A percentile compares a stretch with the other conserved stretches of the same genome.
phyloP scores from a whole-genome alignment of 2,888 invertebrate species.

The Lomographa bimaculata region DNA sequence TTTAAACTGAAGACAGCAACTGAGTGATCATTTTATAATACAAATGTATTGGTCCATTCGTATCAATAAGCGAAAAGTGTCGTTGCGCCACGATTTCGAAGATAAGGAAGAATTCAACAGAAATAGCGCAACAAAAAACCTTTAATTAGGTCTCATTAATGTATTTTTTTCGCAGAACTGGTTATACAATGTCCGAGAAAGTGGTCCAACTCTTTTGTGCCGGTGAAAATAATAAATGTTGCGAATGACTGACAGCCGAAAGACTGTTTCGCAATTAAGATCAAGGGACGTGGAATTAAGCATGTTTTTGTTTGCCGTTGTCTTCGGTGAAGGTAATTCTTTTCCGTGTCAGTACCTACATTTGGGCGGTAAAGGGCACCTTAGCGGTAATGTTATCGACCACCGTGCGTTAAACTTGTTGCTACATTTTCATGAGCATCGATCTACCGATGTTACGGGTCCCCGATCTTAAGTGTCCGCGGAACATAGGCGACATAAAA shows the following conservation, averaged over 20 bases:
- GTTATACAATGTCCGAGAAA: conserved; percentile 50
- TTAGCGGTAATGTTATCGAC: too few species aligned
- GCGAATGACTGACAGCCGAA: conserved; percentile 45
- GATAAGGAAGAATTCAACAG: conserved; percentile 37
- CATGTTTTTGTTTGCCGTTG: conserved; percentile 21
- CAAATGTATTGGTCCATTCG: too few species aligned
- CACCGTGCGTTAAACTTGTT: too few species aligned
- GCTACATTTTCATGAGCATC: too few species aligned
- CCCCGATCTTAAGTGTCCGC: too few species aligned
- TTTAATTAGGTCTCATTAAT: conserved; percentile 54
- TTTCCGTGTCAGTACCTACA: conserved; percentile 19
- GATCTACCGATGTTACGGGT: too few species aligned
- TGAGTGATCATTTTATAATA: too few species aligned
- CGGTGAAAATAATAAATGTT: conserved; percentile 47
- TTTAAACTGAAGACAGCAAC: too few species aligned
- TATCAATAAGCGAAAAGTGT: too few species aligned
- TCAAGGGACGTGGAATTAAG: conserved; percentile 21
- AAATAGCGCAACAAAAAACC: conserved; percentile 40
- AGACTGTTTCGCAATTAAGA: conserved; percentile 49
- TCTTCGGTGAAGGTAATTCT: conserved; percentile 13
- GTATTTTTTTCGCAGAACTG: conserved; percentile 46
- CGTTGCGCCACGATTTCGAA: conserved; percentile 23
- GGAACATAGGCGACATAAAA: too few species aligned
- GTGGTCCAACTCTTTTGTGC: conserved; percentile 51
- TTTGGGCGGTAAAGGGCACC: conserved; percentile 7